Evolutionary conservation across 2,888 invertebrate genomes (phyloP), one percentile per base, ranked within the genome.

Genomic region (Drosophila putrida): DNA sequence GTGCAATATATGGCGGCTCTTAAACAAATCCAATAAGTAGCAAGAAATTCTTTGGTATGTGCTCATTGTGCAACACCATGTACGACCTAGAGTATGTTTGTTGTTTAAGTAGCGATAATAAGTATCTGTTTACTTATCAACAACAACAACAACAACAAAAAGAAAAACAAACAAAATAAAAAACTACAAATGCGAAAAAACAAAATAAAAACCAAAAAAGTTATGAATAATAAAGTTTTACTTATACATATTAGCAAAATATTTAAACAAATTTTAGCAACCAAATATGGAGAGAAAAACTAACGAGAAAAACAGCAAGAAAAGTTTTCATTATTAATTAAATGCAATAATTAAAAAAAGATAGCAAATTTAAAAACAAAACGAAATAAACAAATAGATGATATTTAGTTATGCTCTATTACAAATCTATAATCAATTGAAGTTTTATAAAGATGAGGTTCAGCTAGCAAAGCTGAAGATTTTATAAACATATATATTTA

Each of bases 191-290:
- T 49, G 47, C 44, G 25, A 54, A 60, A 47, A 36, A 54, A 64
- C 11, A 38, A 4, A 41, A 47, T 28, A 51, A 54, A n/a, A 50
- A 54, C 54, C 38, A 44, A 53, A 55, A 55, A 55, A 50, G 20
- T 20, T 51, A 73, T 63, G 73, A 55, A 54, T 55, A 65, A 61
- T 50, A 62, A 84, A 71, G 80, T 88, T 88, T 85, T 85, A 87
- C 89, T 88, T 86, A 86, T 86, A 88, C 73, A 88, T 79, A 89
- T 87, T 84, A 89, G 89, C 77, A 81, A 85, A 84, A 89, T 89
- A 88, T 82, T 82, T 89, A 85, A 87, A 78, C 47, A 70, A 88
- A 85, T 89, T 89, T 87, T 89, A 90, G 82, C 82, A 82, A 71
- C 57, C 63, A 75, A 71, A 70, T 57, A 77, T 71, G 78, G 70